phyloP scores from a whole-genome alignment of 2,888 invertebrate species.

The Drosophila subsilvestris region DNA sequence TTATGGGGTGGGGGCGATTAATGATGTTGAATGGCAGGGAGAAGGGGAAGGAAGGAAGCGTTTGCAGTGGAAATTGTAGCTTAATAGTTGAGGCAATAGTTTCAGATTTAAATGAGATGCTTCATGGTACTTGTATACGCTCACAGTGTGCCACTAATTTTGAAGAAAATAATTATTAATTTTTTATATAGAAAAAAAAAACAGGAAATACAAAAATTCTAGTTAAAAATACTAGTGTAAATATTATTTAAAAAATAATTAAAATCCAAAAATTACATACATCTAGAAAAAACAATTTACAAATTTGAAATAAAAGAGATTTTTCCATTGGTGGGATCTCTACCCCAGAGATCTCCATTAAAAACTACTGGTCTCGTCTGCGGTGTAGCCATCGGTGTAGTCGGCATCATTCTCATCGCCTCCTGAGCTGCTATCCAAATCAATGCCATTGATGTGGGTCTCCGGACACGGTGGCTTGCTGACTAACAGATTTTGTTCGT shows the following conservation, averaged over 20 bases:
- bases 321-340: neutral
- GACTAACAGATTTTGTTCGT: slow-evolving; percentile 25
- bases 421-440: slow-evolving; percentile 23
- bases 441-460: slow-evolving; percentile 47
- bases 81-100: neutral
- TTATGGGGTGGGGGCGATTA: neutral
- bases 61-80: too few species aligned
- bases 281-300: neutral
- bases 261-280: neutral
- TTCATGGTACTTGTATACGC: neutral
- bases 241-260: too few species aligned
- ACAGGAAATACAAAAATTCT: too few species aligned
- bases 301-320: neutral
- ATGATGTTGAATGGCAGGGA: neutral
- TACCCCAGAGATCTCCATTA: neutral
- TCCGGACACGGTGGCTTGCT: slow-evolving; percentile 49
- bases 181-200: too few species aligned
- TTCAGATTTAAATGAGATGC: neutral
- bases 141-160: too few species aligned
- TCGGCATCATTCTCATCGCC: slow-evolving; percentile 3
- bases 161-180: neutral
- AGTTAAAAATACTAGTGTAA: too few species aligned
- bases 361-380: neutral
- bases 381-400: neutral
- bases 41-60: neutral